Evolutionary conservation across 2,113 vertebrate genomes (phyloP), one percentile per base, ranked within the genome.

Genomic region (Dipodomys ordii): DNA sequence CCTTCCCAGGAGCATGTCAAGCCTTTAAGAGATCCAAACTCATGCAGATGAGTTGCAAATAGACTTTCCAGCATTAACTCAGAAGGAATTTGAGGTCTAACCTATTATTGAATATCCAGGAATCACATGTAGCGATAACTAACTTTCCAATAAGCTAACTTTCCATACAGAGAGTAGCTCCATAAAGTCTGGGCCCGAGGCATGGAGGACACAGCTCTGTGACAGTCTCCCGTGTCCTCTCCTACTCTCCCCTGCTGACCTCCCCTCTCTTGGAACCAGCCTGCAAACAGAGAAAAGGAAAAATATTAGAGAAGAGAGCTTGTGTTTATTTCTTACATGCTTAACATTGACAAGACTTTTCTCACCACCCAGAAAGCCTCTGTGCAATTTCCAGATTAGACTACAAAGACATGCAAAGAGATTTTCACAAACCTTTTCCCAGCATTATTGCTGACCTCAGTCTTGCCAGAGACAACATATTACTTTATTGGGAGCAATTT

Each of bases 81-180:
- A 64, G 49, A 18, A 80, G 9, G 32, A 93, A 71, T 82, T n/a
- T 53, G 3, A 67, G 27, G 46, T 62, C 57, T 39, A 28, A 22
- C 62, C 35, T 44, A 30, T 35, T 94, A 98, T 97, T 96, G 96
- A 97, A 97, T 98, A 96, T 96, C 95, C 97, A 95, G 97, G 95
- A 98, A 98, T 93, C 95, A 95, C 95, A 94, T 67, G 92, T 28
- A 67, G 22, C 94, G 95, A 96, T 90, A 94, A 97, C 93, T 13
- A 13, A 20, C 18, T 73, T 25, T 71, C 20, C 13, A 19, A 71
- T 19, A 77, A 27, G 6, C 27, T 30, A 35, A 2, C 22, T 30
- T 84, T 19, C 53, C 25, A 7, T 39, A 9, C 25, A 73, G 53
- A 49, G 7, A 65, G 3, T 22, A 27, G 0, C 15, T 53, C 68